Percentiles rank a stretch among this genome's conserved stretches.
These are phyloP conservation scores for Gambusia holbrooki DNA, from an alignment of 2,113 vertebrate species.

Conservation along the genomic window DNA sequence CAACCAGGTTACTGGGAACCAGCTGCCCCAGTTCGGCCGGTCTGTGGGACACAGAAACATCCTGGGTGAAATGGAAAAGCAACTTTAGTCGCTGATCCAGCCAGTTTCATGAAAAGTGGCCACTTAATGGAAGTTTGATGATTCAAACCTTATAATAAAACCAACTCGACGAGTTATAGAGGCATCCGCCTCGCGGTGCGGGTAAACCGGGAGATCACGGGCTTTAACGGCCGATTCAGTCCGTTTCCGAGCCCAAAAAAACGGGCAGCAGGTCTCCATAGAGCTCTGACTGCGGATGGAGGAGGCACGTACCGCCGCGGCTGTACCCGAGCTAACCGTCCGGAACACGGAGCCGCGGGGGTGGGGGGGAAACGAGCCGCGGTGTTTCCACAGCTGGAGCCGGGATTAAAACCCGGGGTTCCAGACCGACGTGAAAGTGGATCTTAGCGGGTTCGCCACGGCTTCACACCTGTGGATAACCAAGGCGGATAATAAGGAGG, in stretches of 20 bases:
- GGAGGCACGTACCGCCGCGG: neutral
- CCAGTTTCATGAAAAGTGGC: neutral
- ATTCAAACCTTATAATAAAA: too few relatives aligned
- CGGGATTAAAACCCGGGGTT: fast-evolving
- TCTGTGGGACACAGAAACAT: neutral
- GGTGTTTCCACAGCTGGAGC: neutral
- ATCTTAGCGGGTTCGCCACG: fast-evolving
- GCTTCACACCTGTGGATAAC: slow-evolving; percentile 75
- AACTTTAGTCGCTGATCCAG: slow-evolving; percentile 20
- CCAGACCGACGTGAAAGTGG: neutral
- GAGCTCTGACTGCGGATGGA: slow-evolving; percentile 23
- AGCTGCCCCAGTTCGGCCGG: slow-evolving; percentile 28
- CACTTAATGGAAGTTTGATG: neutral
- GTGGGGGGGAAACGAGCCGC: neutral
- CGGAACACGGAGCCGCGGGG: slow-evolving; percentile 8
- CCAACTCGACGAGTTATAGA: neutral
- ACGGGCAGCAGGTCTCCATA: neutral
- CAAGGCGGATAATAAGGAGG: slow-evolving; percentile 17
- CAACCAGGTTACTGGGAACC: neutral
- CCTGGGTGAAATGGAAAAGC: neutral
- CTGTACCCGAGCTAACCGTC: slow-evolving; percentile 25
- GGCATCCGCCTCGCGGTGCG: too few relatives aligned
- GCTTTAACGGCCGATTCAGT: too few relatives aligned
- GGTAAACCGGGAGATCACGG: neutral
- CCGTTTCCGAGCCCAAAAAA: too few relatives aligned